Base-by-base conservation (phyloP, 2,797 vertebrate genomes). In the Mormyrus hasselquistii region DNA sequence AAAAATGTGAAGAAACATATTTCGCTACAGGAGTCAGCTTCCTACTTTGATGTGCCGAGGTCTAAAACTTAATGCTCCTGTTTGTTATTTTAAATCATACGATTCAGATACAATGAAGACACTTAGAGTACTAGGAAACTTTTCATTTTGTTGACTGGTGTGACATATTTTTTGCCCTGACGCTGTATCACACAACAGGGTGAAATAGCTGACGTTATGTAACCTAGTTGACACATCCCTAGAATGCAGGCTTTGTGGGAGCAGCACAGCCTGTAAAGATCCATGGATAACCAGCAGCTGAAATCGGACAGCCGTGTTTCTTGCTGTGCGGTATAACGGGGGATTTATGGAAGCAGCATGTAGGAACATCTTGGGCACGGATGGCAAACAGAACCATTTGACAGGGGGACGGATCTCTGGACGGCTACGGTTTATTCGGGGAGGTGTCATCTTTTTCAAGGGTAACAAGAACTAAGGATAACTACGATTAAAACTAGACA, bases 1-100 rank as follows among this genome's bases (percentile, higher is more conserved):
- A 87, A 47, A 87, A 87, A 76, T 52, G 49, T 86, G 49, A 38
- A 44, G 50, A 86, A 62, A 38, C 59, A n/a, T 86, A 73, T 55
- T 49, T 38, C 84, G 8, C 2, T 44, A 19, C 49, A 7, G 49
- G 44, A 85, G 16, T 87, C 29, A 41, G 83, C 62, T 22, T 25
- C 83, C 10, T 73, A 29, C 25, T 89, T 19, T 52, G 57, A 69
- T 69, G 9, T 49, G n/a, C 50, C 34, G 55, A 86, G 38, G 57
- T 49, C n/a, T 41, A 29, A 89, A 44, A 69, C 59, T 14, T 86
- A 52, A 86, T 69, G 82, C 79, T 62, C 5, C 1, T n/a, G 19
- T 29, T 38, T 65, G 2, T 73, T 55, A 73, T 52, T 65, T 86
- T 73, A 38, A 86, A 76, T 89, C 49, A 88, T 59, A 19, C 49